These are phyloP conservation scores for Helobdella robusta DNA, from an alignment of 2,888 invertebrate species.

Conservation along the genomic window DNA sequence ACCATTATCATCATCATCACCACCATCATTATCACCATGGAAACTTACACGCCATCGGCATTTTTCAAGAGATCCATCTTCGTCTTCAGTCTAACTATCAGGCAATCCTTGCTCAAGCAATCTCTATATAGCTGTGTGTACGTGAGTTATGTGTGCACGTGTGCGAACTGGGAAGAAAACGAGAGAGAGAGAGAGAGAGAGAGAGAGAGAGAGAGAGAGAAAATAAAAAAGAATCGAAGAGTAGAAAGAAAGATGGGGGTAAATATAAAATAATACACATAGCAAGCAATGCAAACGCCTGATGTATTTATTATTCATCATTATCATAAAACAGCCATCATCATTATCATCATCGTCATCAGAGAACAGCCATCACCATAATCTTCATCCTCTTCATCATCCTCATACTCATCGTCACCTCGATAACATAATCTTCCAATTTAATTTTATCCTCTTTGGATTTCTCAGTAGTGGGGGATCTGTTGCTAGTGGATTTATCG, in stretches of 20 bases:
- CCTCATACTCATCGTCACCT: neutral
- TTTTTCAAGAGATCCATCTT: slow-evolving; percentile 72
- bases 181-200: neutral
- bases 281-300: too few relatives aligned
- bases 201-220: neutral
- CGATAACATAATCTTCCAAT: slow-evolving; percentile 2
- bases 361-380: too few relatives aligned
- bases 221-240: too few relatives aligned
- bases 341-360: too few relatives aligned
- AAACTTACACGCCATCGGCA: slow-evolving; percentile 55
- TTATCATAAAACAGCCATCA: too few relatives aligned
- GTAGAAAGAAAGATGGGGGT: too few relatives aligned
- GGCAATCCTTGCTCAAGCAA: slow-evolving; percentile 77
- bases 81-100: slow-evolving; percentile 76
- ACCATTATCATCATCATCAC: too few relatives aligned
- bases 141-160: neutral
- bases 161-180: neutral
- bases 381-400: neutral
- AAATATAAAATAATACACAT: too few relatives aligned
- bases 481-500: neutral
- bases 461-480: slow-evolving; percentile 19
- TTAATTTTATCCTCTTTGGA: slow-evolving; percentile 7
- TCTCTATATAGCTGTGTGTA: slow-evolving; percentile 75
- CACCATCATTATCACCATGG: too few relatives aligned
- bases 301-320: too few relatives aligned